Evolutionary conservation across 2,113 vertebrate genomes (phyloP).

Genomic region (Chroicocephalus ridibundus): DNA sequence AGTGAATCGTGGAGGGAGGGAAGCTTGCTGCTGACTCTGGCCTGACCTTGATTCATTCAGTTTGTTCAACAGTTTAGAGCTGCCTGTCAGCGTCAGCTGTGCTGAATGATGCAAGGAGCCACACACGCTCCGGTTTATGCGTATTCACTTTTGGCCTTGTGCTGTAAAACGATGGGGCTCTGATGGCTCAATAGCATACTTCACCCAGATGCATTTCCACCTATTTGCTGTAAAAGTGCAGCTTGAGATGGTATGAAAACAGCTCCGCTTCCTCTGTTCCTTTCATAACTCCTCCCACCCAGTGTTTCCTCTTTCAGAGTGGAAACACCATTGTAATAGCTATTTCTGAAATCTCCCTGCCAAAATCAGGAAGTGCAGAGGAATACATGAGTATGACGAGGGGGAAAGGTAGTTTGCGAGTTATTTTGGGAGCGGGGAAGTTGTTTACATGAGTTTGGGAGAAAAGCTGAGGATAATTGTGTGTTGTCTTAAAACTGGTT

Average conservation of each 20-base stretch:
- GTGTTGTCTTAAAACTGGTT: not conserved
- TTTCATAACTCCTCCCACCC: not conserved
- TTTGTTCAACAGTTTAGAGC: conserved; percentile 8
- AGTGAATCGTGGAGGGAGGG: not conserved
- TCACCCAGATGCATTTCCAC: not conserved
- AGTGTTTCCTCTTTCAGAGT: conserved; percentile 23
- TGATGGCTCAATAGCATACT: rapidly evolving
- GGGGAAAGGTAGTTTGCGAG: not conserved
- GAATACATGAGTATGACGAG: not conserved
- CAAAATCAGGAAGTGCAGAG: conserved; percentile 5
- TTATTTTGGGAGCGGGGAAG: not conserved
- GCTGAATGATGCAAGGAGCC: conserved; percentile 14
- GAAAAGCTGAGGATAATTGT: not conserved
- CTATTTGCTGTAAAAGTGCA: not conserved
- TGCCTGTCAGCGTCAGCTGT: conserved; percentile 39
- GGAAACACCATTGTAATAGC: conserved; percentile 29
- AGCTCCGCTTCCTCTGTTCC: conserved; percentile 25
- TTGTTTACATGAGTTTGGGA: not conserved
- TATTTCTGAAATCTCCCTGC: conserved; percentile 26
- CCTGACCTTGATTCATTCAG: conserved; percentile 33
- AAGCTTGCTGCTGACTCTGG: not conserved
- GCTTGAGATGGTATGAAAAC: not conserved
- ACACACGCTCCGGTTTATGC: not conserved
- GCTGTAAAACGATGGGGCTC: not conserved
- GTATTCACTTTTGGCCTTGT: not conserved